phyloP scores from a whole-genome alignment of 2,113 vertebrate species.

The Galeopterus variegatus region DNA sequence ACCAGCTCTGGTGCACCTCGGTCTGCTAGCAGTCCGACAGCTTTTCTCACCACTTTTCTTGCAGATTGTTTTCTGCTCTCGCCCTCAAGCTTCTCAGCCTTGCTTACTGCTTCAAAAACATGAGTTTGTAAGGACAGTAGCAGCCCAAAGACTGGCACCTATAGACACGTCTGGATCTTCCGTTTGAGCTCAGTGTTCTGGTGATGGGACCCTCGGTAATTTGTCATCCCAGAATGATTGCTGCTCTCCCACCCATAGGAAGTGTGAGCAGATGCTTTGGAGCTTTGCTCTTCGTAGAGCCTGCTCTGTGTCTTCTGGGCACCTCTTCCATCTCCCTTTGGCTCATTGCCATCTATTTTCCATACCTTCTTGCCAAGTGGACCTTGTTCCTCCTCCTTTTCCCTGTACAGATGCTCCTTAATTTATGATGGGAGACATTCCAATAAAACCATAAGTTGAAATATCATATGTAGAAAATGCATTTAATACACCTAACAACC shows the following conservation, averaged over 20 bases:
- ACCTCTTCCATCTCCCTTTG: not conserved
- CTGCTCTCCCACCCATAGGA: not conserved
- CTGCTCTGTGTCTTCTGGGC: not conserved
- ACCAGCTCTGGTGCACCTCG: fast-evolving
- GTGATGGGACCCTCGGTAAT: slow-evolving; percentile 76
- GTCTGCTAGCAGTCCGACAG: not conserved
- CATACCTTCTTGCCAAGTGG: not conserved
- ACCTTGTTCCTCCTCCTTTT: not conserved
- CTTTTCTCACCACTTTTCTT: slow-evolving; percentile 78
- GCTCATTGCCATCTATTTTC: not conserved
- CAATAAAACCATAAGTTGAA: not conserved
- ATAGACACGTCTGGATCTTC: slow-evolving; percentile 81
- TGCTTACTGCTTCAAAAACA: slow-evolving; percentile 84
- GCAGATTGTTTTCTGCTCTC: slow-evolving; percentile 83
- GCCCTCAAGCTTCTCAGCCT: slow-evolving; percentile 79
- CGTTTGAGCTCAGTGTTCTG: slow-evolving; percentile 73
- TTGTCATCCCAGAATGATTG: not conserved
- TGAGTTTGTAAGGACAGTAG: slow-evolving; percentile 85
- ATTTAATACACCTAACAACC: not conserved
- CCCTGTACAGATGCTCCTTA: not conserved
- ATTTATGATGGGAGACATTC: not conserved
- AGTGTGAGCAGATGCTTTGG: not conserved
- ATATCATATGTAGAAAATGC: not conserved
- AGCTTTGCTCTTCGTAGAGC: not conserved
- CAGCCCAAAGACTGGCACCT: slow-evolving; percentile 81